phyloP scores from a whole-genome alignment of 2,888 invertebrate species.

The Ecdyonurus torrentis region DNA sequence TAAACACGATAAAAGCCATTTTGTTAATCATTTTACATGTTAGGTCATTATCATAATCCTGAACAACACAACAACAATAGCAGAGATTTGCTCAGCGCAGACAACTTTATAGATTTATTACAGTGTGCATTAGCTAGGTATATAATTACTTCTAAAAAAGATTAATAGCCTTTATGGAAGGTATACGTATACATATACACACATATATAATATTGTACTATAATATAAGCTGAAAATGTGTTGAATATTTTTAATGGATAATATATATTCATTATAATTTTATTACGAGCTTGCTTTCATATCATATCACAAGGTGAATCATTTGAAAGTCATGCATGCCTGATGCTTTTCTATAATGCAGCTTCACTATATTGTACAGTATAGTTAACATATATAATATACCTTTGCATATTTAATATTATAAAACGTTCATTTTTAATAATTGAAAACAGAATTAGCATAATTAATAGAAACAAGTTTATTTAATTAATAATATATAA shows the following conservation, averaged over 20 bases:
- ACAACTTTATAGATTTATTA: neutral
- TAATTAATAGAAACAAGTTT: too few relatives aligned
- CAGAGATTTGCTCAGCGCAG: neutral
- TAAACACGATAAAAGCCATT: neutral
- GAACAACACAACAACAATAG: neutral
- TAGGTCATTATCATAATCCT: neutral
- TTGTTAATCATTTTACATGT: neutral
- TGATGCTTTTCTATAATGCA: too few relatives aligned
- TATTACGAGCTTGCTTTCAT: neutral
- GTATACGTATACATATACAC: too few relatives aligned
- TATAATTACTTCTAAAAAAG: neutral
- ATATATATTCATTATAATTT: neutral
- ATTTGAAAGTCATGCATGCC: neutral
- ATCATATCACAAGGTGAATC: neutral
- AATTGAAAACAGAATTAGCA: too few relatives aligned
- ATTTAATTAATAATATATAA: too few relatives aligned
- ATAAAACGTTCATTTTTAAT: too few relatives aligned
- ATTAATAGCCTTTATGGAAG: neutral
- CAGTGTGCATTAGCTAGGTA: neutral
- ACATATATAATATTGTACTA: neutral
- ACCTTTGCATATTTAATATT: too few relatives aligned
- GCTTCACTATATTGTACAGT: too few relatives aligned
- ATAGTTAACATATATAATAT: too few relatives aligned
- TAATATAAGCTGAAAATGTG: neutral
- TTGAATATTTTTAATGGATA: neutral